These are phyloP conservation scores for Galerucella nymphaeae DNA, from an alignment of 2,888 invertebrate species.

Conservation along the genomic window DNA sequence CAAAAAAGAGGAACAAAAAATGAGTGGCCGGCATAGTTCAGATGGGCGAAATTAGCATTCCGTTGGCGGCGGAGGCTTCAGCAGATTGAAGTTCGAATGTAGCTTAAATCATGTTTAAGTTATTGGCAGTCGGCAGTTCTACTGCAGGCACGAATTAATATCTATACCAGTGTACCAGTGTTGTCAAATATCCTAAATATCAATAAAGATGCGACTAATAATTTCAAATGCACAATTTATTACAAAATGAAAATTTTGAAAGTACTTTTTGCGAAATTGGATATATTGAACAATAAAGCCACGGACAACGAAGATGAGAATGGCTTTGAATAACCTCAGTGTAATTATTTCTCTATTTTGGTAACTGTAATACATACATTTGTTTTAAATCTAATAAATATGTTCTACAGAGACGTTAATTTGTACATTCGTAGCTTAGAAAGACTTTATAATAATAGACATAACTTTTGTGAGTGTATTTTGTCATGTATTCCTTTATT, in stretches of 20 bases:
- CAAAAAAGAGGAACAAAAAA: conserved; percentile 43
- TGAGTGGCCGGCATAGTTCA: conserved; percentile 58
- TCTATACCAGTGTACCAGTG: conserved; percentile 22
- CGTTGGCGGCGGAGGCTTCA: conserved; percentile 57
- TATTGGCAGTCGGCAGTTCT: conserved; percentile 50
- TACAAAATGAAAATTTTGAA: background rate
- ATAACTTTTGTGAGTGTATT: too few species aligned
- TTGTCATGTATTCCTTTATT: too few species aligned
- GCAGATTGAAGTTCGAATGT: conserved; percentile 60
- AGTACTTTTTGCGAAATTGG: too few species aligned
- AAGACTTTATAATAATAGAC: too few species aligned
- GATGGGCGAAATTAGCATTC: conserved; percentile 61
- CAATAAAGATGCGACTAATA: background rate
- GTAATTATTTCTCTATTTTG: too few species aligned
- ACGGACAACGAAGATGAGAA: too few species aligned
- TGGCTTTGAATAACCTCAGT: too few species aligned
- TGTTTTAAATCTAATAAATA: too few species aligned
- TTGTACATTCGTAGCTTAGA: too few species aligned
- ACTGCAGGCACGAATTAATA: conserved; percentile 48
- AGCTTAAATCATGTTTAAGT: conserved; percentile 48
- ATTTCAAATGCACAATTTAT: background rate
- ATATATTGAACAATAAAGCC: too few species aligned
- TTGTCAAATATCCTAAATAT: conserved; percentile 21
- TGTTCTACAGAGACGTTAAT: too few species aligned
- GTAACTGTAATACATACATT: too few species aligned